Conservation (phyloP, 2,888 invertebrate genomes). For the Cantharis rufa region DNA sequence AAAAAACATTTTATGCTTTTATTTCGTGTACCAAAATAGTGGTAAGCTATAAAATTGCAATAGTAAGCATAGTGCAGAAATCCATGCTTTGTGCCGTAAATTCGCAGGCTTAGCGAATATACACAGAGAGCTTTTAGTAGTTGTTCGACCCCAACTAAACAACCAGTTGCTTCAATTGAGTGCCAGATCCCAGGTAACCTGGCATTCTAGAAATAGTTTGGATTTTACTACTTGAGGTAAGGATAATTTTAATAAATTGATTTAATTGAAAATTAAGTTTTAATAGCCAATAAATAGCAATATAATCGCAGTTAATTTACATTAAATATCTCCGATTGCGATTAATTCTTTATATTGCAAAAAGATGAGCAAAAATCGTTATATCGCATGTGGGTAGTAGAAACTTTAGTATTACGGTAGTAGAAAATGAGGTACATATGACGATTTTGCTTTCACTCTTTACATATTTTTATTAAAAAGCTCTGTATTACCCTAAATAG, state of each 20-base stretch:
- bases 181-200: conserved; percentile 17
- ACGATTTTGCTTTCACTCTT: not conserved
- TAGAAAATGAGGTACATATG: not conserved
- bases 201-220: not conserved
- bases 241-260: not conserved
- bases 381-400: not conserved
- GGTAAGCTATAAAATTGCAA: conserved; percentile 18
- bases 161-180: conserved; percentile 31
- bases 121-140: conserved; percentile 26
- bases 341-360: not conserved
- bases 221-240: not conserved
- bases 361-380: not conserved
- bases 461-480: not conserved
- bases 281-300: no score
- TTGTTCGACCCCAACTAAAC: conserved; percentile 27
- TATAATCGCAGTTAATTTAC: not conserved
- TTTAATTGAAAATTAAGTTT: not conserved
- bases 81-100: conserved; percentile 26
- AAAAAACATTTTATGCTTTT: conserved; percentile 12
- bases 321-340: not conserved
- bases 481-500: not conserved
- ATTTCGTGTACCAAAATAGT: conserved; percentile 17
- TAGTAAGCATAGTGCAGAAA: conserved; percentile 25
- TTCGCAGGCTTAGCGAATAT: conserved; percentile 24
- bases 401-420: not conserved